Percentiles rank a stretch among this genome's conserved stretches.
Evolutionary conservation across 2,797 vertebrate genomes (phyloP).

Genomic region (Urophycis tenuis): DNA sequence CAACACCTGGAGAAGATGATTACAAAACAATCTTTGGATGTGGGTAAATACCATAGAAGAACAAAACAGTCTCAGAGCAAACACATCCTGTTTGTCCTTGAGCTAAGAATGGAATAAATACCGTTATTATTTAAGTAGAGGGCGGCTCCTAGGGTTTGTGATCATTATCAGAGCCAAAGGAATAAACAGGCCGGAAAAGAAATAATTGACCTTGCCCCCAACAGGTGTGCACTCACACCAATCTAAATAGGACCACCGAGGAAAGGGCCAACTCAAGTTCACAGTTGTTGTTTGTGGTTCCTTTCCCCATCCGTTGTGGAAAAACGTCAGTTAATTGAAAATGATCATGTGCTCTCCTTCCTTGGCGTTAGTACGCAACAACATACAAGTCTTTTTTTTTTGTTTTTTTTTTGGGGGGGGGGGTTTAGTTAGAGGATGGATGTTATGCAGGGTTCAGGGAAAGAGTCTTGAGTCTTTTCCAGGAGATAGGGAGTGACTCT

Average conservation of each 20-base stretch:
- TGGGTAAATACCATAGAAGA: conserved; percentile 2
- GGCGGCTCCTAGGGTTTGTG: conserved; percentile 51
- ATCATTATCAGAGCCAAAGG: conserved; percentile 61
- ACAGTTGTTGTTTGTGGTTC: not conserved
- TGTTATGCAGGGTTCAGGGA: too few species aligned
- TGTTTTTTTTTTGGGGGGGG: too few species aligned
- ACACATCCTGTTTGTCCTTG: conserved; percentile 49
- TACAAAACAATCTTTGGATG: conserved; percentile 9
- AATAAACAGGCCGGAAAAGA: conserved; percentile 51
- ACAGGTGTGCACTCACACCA: conserved; percentile 57
- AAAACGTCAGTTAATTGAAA: too few species aligned
- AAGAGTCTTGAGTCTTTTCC: too few species aligned
- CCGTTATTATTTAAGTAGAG: conserved; percentile 28
- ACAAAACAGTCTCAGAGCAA: conserved; percentile 18
- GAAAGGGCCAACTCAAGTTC: conserved; percentile 20
- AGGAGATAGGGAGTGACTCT: too few species aligned
- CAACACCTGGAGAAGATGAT: not conserved
- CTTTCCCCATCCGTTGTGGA: not conserved
- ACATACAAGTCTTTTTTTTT: too few species aligned
- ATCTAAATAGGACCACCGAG: conserved; percentile 54
- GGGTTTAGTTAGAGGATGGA: too few species aligned
- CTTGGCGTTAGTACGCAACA: too few species aligned
- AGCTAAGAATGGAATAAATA: conserved; percentile 49
- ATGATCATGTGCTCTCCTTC: too few species aligned
- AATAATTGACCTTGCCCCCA: conserved; percentile 56